Conservation (phyloP, 2,113 vertebrate genomes). For the Sinocyclocheilus rhinocerous region DNA sequence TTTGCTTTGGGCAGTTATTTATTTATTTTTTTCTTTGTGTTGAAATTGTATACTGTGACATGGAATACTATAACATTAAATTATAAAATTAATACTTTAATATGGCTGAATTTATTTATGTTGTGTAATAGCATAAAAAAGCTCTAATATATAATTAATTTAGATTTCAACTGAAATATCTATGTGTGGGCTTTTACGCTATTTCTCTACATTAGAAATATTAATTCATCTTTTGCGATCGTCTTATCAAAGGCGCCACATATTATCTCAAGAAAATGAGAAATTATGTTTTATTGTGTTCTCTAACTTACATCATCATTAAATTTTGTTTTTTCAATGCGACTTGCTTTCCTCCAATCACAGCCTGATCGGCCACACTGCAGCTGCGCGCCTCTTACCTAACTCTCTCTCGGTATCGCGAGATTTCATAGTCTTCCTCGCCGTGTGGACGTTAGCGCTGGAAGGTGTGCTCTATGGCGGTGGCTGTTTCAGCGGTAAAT, state of each 20-base stretch:
- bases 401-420: neutral
- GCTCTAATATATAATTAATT: neutral
- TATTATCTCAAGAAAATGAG: neutral
- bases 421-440: constrained; percentile 64
- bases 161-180: neutral
- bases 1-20: constrained; percentile 15
- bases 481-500: constrained; percentile 78
- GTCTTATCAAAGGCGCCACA: neutral
- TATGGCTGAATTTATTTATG: neutral
- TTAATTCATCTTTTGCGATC: neutral
- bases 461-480: constrained; percentile 79
- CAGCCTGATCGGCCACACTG: neutral
- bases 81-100: constrained; percentile 21
- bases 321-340: neutral
- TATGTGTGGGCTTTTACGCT: neutral
- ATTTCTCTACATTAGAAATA: neutral
- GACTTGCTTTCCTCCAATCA: neutral
- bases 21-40: constrained; percentile 4
- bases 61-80: constrained; percentile 26
- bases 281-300: neutral
- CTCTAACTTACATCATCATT: neutral
- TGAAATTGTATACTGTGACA: constrained; percentile 36
- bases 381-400: neutral
- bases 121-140: neutral
- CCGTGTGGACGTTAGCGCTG: constrained; percentile 59